These are phyloP conservation scores for Microtus montanus DNA, from an alignment of 2,113 vertebrate species.

Conservation along the genomic window DNA sequence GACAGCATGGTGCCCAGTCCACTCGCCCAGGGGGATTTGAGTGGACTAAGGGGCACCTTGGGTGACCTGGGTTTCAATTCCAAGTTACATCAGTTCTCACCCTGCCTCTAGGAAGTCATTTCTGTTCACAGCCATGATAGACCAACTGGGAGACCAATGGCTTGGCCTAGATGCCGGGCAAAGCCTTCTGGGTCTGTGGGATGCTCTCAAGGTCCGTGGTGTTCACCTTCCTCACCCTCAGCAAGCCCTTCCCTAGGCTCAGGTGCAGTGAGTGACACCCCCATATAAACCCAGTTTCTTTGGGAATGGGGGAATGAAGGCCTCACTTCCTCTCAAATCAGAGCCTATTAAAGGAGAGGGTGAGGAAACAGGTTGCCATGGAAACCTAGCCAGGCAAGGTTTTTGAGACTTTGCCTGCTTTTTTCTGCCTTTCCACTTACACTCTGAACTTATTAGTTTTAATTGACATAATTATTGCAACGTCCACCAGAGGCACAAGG, in stretches of 20 bases:
- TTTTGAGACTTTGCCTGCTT: slow-evolving; percentile 36
- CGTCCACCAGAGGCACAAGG: background rate
- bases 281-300: background rate
- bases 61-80: background rate
- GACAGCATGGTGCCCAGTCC: accelerated
- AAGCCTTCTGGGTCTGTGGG: accelerated
- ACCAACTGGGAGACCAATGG: background rate
- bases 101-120: accelerated
- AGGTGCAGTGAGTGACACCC: background rate
- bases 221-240: accelerated
- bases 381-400: slow-evolving; percentile 68
- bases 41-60: accelerated
- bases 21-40: background rate
- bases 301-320: background rate
- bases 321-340: slow-evolving; percentile 15
- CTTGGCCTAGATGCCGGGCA: accelerated
- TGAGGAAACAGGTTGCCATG: slow-evolving; percentile 73
- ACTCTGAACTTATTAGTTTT: slow-evolving; percentile 78
- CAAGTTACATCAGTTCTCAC: background rate
- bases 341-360: slow-evolving; percentile 19
- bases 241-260: background rate
- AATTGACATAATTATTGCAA: slow-evolving; percentile 76
- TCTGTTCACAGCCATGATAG: too few species aligned
- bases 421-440: slow-evolving; percentile 1
- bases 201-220: background rate